Percentiles rank a stretch among this genome's conserved stretches.
phyloP scores from a whole-genome alignment of 2,113 vertebrate genomes.

The Malurus alboscapulatus region DNA sequence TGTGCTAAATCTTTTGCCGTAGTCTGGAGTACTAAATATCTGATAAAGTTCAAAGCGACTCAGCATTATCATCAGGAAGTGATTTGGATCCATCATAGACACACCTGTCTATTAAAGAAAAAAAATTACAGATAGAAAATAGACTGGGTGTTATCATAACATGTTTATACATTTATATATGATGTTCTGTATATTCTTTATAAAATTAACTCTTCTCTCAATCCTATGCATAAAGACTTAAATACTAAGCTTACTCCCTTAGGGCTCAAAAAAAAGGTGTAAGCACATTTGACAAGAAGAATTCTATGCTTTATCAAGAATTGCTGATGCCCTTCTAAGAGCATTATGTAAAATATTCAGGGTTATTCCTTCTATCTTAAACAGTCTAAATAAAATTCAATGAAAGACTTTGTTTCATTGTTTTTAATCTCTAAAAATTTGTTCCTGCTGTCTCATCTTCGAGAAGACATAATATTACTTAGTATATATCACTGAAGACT shows the following conservation, averaged over 20 bases:
- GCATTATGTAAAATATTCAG: background rate
- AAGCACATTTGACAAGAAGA: background rate
- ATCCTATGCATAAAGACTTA: background rate
- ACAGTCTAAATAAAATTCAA: background rate
- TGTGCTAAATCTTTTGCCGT: slow-evolving; percentile 86
- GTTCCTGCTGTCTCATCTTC: background rate
- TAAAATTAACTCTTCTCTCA: background rate
- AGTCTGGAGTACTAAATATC: slow-evolving; percentile 90
- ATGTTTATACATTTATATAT: background rate
- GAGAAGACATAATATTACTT: background rate
- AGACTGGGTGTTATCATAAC: background rate
- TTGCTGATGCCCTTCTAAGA: background rate
- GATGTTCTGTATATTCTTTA: background rate
- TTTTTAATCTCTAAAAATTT: background rate
- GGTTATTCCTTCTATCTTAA: background rate
- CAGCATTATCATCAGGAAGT: slow-evolving; percentile 95
- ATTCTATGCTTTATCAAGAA: background rate
- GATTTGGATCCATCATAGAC: slow-evolving; percentile 99
- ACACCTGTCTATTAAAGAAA: slow-evolving; percentile 85
- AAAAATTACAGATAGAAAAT: background rate
- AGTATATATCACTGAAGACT: background rate
- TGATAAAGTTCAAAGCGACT: slow-evolving; percentile 96
- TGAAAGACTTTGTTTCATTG: background rate
- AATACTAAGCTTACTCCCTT: background rate
- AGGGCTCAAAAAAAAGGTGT: background rate